Percentiles rank a stretch among this genome's conserved stretches.
Evolutionary conservation across 2,888 invertebrate species (phyloP).

Genomic region (Bembecia ichneumoniformis): DNA sequence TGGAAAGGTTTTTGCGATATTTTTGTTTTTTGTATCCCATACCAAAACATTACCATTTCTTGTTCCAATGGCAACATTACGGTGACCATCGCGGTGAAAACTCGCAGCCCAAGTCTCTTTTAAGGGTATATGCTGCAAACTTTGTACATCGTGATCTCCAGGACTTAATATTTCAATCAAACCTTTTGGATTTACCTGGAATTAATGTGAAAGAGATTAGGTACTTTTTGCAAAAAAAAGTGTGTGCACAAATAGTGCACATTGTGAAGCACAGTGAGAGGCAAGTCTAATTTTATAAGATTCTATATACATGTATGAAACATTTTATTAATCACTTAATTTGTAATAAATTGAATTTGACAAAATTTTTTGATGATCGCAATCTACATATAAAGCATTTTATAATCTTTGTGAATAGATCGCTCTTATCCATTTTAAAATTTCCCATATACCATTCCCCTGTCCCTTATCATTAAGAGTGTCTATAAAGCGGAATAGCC

Average conservation of each 20-base stretch:
- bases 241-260: background rate
- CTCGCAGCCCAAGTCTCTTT: conserved; percentile 62
- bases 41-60: conserved; percentile 60
- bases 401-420: too few relatives aligned
- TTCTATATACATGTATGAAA: too few relatives aligned
- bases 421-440: too few relatives aligned
- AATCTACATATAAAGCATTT: too few relatives aligned
- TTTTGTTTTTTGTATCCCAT: conserved; percentile 65
- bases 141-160: conserved; percentile 52
- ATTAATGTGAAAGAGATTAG: conserved; percentile 10
- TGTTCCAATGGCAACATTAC: conserved; percentile 58
- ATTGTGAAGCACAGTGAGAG: too few relatives aligned
- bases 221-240: background rate
- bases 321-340: too few relatives aligned
- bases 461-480: too few relatives aligned
- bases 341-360: too few relatives aligned
- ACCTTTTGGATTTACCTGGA: conserved; percentile 61
- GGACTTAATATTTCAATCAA: conserved; percentile 56
- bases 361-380: too few relatives aligned
- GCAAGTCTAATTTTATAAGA: too few relatives aligned
- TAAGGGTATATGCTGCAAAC: conserved; percentile 57
- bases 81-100: conserved; percentile 61
- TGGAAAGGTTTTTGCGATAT: conserved; percentile 57
- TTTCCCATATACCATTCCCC: too few relatives aligned
- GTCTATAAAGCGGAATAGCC: too few relatives aligned